Evolutionary conservation across 2,113 vertebrate genomes (phyloP), one percentile per base, ranked within the genome.

Genomic region (Cololabis saira): DNA sequence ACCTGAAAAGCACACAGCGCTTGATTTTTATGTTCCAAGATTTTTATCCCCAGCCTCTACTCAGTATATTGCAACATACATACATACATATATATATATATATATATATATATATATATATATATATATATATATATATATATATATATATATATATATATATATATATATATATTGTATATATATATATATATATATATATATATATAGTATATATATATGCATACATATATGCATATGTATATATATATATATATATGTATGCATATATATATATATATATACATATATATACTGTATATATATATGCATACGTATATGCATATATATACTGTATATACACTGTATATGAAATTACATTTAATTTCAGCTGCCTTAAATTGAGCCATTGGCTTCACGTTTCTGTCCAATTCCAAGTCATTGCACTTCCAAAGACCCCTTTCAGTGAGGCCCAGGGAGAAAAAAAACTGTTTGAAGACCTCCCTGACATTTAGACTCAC

Each of bases 401-500:
- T 81, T 61, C 66, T 59, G 60, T 83, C 81, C 61, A 75, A 80
- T 86, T 82, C 77, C 78, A 87, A 89, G 85, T 89, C 76, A 58
- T 48, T 61, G 43, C 63, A 45, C 65, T 83, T 85, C 70, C 83
- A n/a, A 87, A 82, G 74, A 75, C 69, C 65, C 33, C 80, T 80
- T 89, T 86, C 76, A 75, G 73, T 71, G 76, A 84, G 76, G 75
- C 84, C 78, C 61, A 52, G 71, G 69, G 67, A 85, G 41, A 40
- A 54, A 54, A 82, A 80, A 82, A 80, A 80, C 57, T 81, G 87
- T 88, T 92, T 90, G 85, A 91, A 91, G 88, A 91, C 90, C 89
- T 91, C 88, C 87, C 85, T 91, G 89, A 90, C 90, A 92, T 89
- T 92, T 91, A 88, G 87, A 88, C 84, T 86, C 80, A 86, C 90